A percentile compares a stretch with the other conserved stretches of the same genome.
Evolutionary conservation across 2,113 vertebrate species (phyloP).

Genomic region (Typhlomys cinereus): DNA sequence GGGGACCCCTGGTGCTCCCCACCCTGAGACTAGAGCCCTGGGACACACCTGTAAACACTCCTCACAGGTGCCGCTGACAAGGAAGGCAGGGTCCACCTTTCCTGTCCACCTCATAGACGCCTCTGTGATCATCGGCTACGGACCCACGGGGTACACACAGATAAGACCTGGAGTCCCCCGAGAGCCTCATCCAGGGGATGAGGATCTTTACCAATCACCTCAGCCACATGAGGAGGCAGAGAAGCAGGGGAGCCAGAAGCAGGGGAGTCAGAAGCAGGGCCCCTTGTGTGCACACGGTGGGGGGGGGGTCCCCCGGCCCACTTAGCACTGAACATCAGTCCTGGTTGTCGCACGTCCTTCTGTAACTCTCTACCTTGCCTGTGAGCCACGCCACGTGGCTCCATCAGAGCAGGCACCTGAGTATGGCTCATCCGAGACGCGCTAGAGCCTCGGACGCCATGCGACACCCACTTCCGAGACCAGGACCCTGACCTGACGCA

Average conservation of each 20-base stretch:
- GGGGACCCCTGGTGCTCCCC: rapidly evolving
- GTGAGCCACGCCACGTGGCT: too few species aligned
- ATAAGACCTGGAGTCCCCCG: rapidly evolving
- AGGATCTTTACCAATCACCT: rapidly evolving
- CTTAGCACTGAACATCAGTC: rapidly evolving
- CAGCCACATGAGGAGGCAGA: too few species aligned
- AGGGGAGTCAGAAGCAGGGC: too few species aligned
- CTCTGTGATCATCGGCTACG: rapidly evolving
- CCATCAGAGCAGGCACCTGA: background rate
- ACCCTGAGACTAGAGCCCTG: rapidly evolving
- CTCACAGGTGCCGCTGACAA: rapidly evolving
- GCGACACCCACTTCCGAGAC: too few species aligned
- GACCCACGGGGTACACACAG: background rate
- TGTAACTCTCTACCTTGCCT: background rate
- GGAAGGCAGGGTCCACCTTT: background rate
- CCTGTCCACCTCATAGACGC: background rate
- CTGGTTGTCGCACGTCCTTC: background rate
- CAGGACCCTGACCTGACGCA: too few species aligned
- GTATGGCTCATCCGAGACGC: background rate
- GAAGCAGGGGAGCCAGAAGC: rapidly evolving
- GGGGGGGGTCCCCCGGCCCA: too few species aligned
- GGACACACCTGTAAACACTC: rapidly evolving
- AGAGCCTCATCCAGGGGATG: background rate
- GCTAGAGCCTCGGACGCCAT: background rate
- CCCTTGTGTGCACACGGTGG: rapidly evolving